Evolutionary conservation across 2,888 invertebrate genomes (phyloP), one percentile per base, ranked within the genome.

Genomic region (Pandemis cinnamomeana): DNA sequence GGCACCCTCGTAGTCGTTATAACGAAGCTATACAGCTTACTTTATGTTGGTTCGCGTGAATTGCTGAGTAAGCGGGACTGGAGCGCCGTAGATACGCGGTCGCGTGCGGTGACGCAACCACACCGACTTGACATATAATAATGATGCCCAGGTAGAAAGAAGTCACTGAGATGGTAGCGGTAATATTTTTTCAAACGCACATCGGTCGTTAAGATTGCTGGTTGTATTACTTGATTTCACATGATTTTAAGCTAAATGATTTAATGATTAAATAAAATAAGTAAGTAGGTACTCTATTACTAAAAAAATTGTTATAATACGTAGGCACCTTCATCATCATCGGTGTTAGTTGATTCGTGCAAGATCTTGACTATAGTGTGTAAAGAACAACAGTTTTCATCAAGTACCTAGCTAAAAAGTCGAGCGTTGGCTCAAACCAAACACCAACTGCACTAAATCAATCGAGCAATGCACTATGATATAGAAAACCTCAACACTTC

Each of bases 51-150:
- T 7, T 62, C 69, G 41, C 44, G 48, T 64, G 75, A 66, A 70
- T 71, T 13, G 71, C 53, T 74, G 68, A 78, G 75, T 60, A 11
- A 11, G 68, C 46, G 75, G 72, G 77, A 78, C 72, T 86, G 82
- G 84, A 83, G 79, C 76, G 80, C 82, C 80, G 79, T 83, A 85
- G 80, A 83, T 84, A 86, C 83, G 83, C 81, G 80, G 79, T 85
- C 82, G 85, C 83, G 84, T 84, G 86, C 84, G 84, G 80, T 87
- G 88, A 88, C 86, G 88, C 87, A 87, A 87, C 82, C 82, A 77
- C 78, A 82, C 81, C 78, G 81, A 82, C 83, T 83, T 84, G 82
- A 83, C 84, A 82, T 73, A 73, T 73, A 73, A 66, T 73, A 73
- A 73, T 73, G 70, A 66, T 70, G 60, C 69, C 66, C 73, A 73